Percentiles rank a stretch among this genome's conserved stretches.
Evolutionary conservation across 2,113 vertebrate genomes (phyloP).

Genomic region (Scopus umbretta): DNA sequence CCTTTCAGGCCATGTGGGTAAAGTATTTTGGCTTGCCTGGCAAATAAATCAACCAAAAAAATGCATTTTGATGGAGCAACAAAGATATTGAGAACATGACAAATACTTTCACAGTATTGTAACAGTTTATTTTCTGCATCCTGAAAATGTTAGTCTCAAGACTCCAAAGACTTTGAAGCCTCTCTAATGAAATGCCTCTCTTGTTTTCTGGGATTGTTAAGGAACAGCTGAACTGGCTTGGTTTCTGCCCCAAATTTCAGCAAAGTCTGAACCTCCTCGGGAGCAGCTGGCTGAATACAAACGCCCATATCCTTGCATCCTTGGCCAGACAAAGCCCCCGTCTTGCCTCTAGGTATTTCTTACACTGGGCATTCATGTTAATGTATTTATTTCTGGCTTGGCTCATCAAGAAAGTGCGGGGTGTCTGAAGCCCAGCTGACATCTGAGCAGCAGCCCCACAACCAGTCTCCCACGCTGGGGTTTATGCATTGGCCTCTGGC

Average conservation of each 20-base stretch:
- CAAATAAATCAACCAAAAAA: background rate
- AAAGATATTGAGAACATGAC: background rate
- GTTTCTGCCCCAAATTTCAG: background rate
- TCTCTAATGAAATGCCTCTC: background rate
- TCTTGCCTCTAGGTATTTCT: background rate
- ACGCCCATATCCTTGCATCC: too few species aligned
- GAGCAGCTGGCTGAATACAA: background rate
- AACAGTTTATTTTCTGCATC: background rate
- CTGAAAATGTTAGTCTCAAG: background rate
- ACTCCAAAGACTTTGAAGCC: background rate
- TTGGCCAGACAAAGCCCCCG: background rate
- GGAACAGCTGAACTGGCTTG: background rate
- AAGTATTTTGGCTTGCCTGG: background rate
- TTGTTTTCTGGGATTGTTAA: background rate
- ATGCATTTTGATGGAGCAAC: background rate
- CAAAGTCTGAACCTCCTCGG: background rate
- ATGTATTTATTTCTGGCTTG: background rate
- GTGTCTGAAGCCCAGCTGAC: background rate
- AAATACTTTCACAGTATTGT: background rate
- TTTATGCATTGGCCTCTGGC: background rate
- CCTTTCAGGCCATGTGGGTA: background rate
- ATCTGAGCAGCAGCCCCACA: background rate
- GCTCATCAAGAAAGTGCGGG: rapidly evolving
- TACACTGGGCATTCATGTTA: rapidly evolving
- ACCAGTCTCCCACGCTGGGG: background rate